Conservation (phyloP, 2,888 invertebrate species). For the Strigamia maritima region DNA sequence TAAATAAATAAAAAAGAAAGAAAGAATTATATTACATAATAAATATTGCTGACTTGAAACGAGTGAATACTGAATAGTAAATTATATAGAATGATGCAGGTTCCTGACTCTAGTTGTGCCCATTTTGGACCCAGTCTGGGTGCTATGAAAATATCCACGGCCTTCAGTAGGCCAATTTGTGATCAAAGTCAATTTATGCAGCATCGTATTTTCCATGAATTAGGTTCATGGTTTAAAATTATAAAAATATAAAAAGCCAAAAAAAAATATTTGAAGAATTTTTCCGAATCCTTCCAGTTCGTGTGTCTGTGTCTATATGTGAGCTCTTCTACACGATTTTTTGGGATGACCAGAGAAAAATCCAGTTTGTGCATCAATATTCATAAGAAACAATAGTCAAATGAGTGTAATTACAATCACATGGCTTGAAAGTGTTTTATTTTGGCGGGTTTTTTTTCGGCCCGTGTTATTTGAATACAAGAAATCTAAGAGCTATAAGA, state of each 20-base stretch:
- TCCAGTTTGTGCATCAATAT: constrained; percentile 34
- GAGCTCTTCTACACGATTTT: constrained; percentile 39
- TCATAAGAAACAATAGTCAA: constrained; percentile 26
- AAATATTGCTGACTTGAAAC: background rate
- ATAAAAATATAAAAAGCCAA: constrained; percentile 26
- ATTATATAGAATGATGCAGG: background rate
- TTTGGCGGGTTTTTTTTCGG: constrained; percentile 11
- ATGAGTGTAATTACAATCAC: constrained; percentile 31
- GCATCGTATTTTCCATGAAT: constrained; percentile 39
- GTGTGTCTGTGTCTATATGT: constrained; percentile 38
- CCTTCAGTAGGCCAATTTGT: constrained; percentile 37
- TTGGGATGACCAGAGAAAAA: constrained; percentile 32
- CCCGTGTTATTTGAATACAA: background rate
- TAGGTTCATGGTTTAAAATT: constrained; percentile 20
- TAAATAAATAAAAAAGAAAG: too few species aligned
- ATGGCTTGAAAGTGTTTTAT: constrained; percentile 28
- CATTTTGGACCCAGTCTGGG: constrained; percentile 36
- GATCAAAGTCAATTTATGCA: constrained; percentile 40
- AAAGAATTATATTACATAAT: background rate
- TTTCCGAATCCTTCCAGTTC: constrained; percentile 38
- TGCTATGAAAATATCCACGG: constrained; percentile 38
- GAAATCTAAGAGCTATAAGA: background rate
- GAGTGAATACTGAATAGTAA: background rate
- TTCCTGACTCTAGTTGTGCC: background rate
- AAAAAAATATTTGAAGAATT: constrained; percentile 34